Conservation (phyloP, 2,888 invertebrate genomes). For the Choreutis nemorana region DNA sequence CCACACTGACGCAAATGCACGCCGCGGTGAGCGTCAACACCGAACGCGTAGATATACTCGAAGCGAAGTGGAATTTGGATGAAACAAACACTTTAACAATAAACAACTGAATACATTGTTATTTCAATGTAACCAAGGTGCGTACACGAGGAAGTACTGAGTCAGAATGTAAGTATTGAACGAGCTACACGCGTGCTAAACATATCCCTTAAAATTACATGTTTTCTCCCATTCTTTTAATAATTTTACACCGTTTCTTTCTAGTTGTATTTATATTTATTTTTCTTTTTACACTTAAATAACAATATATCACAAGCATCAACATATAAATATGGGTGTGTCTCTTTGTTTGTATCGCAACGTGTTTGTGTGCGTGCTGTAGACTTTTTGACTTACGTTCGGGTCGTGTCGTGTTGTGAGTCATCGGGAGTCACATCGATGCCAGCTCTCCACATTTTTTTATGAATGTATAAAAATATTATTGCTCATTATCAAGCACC, state of each 20-base stretch:
- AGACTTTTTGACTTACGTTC: slow-evolving; percentile 47
- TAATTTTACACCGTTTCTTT: slow-evolving; percentile 43
- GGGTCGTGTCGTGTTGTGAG: no score
- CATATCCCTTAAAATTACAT: slow-evolving; percentile 34
- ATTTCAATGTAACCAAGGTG: slow-evolving; percentile 52
- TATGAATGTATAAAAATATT: slow-evolving; percentile 67
- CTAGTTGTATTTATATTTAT: slow-evolving; percentile 52
- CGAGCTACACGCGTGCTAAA: slow-evolving; percentile 50
- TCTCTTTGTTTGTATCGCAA: slow-evolving; percentile 11
- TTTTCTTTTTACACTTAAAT: slow-evolving; percentile 62
- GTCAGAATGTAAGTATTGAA: slow-evolving; percentile 22
- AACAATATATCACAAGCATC: slow-evolving; percentile 66
- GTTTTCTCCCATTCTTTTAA: slow-evolving; percentile 28
- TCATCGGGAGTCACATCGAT: slow-evolving; percentile 26
- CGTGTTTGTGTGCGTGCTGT: slow-evolving; percentile 18
- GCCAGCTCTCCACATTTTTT: slow-evolving; percentile 41
- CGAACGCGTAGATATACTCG: slow-evolving; percentile 10
- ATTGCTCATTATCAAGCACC: slow-evolving; percentile 66
- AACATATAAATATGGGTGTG: slow-evolving; percentile 49
- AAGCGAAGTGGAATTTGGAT: slow-evolving; percentile 56
- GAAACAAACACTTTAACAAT: slow-evolving; percentile 40
- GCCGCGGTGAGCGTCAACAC: slow-evolving; percentile 5
- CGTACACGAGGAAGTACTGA: slow-evolving; percentile 19
- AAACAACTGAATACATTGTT: slow-evolving; percentile 50
- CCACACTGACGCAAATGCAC: slow-evolving; percentile 10